phyloP scores from a whole-genome alignment of 2,888 invertebrate genomes.

The Terebella lapidaria region DNA sequence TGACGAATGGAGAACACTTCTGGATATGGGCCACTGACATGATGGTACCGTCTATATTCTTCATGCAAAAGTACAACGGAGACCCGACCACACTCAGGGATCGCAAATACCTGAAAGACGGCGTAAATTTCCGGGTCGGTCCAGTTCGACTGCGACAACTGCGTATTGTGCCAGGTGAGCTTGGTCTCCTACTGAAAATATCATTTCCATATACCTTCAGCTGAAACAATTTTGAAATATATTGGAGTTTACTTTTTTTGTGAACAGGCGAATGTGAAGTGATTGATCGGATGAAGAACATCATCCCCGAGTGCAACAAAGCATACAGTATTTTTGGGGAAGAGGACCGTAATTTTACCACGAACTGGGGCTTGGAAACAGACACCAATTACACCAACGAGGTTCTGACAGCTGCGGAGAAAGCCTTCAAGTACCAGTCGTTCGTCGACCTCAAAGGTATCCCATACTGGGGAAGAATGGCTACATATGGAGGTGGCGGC shows the following conservation, averaged over 20 bases:
- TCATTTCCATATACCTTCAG: not conserved
- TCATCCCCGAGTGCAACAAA: not conserved
- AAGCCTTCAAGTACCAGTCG: constrained; percentile 6
- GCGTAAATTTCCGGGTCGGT: constrained; percentile 19
- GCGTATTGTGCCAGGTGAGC: constrained; percentile 16
- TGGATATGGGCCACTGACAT: constrained; percentile 15
- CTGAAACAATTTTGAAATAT: not conserved
- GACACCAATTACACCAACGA: not conserved
- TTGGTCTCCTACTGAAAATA: not conserved
- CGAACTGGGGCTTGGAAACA: not conserved
- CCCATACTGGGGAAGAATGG: constrained; percentile 13
- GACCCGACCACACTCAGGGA: constrained; percentile 6
- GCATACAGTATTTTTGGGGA: not conserved
- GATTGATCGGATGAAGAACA: not conserved
- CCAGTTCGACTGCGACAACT: constrained; percentile 18
- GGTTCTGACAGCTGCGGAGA: constrained; percentile 1
- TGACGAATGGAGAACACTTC: constrained; percentile 8
- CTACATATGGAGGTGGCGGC: constrained; percentile 24
- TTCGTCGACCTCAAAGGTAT: constrained; percentile 6
- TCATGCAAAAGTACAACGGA: constrained; percentile 9
- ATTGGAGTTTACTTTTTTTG: too few species aligned
- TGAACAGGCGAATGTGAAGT: not conserved
- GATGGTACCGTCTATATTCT: constrained; percentile 7
- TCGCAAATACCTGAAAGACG: constrained; percentile 13
- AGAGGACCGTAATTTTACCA: constrained; percentile 2